Percentiles rank a stretch among this genome's conserved stretches.
Conservation (phyloP, 2,797 vertebrate genomes). For the Hydrocynus forskahlii region DNA sequence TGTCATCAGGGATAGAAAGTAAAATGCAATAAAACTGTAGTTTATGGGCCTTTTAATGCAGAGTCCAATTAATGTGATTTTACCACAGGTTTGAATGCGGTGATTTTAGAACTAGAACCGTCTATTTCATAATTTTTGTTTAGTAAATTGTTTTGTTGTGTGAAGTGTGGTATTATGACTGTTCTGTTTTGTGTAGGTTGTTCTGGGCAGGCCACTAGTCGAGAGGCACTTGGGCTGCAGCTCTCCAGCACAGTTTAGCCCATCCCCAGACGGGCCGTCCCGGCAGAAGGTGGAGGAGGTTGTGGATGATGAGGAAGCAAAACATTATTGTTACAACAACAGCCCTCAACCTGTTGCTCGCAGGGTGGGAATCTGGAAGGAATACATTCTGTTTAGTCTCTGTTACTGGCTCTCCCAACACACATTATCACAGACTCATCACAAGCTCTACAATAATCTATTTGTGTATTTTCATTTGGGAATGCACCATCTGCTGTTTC, state of each 20-base stretch:
- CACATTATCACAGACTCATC: too few relatives aligned
- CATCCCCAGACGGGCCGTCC: constrained; percentile 40
- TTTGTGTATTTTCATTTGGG: too few relatives aligned
- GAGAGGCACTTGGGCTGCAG: constrained; percentile 58
- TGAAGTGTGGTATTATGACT: not conserved
- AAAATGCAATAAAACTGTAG: too few relatives aligned
- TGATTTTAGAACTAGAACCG: too few relatives aligned
- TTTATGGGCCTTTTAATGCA: not conserved
- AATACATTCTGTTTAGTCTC: too few relatives aligned
- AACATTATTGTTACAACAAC: constrained; percentile 33
- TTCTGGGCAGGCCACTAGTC: constrained; percentile 53
- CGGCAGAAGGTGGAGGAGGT: constrained; percentile 31
- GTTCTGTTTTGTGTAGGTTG: constrained; percentile 54
- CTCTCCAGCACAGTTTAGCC: constrained; percentile 17
- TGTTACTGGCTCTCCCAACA: too few relatives aligned
- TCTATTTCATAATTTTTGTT: not conserved
- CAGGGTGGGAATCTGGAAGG: too few relatives aligned
- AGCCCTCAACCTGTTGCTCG: constrained; percentile 12
- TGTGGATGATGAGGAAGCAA: constrained; percentile 16
- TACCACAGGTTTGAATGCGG: too few relatives aligned
- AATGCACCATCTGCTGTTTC: too few relatives aligned
- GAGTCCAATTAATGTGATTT: not conserved
- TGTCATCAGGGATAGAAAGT: too few relatives aligned
- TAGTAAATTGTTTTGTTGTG: not conserved
- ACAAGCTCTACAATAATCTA: too few relatives aligned